phyloP scores from a whole-genome alignment of 2,113 vertebrate genomes.

The Fregetta grallaria region DNA sequence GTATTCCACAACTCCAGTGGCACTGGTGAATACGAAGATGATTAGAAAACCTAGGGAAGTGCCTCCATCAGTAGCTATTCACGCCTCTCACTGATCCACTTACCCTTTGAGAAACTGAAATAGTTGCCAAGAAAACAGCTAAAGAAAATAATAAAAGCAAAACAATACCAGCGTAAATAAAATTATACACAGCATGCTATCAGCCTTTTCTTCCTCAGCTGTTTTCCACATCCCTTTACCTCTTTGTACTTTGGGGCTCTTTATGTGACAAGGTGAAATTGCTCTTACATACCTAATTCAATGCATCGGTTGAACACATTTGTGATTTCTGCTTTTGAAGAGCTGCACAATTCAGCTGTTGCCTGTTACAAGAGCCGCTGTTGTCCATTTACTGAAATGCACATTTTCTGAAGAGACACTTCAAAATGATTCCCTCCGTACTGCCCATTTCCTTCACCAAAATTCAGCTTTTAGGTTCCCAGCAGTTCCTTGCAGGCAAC shows the following conservation, averaged over 20 bases:
- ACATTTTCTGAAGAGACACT: not conserved
- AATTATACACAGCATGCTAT: not conserved
- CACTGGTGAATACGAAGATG: not conserved
- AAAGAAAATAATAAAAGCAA: not conserved
- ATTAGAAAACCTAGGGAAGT: not conserved
- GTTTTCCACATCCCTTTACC: constrained; percentile 12
- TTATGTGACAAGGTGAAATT: not conserved
- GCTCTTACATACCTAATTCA: not conserved
- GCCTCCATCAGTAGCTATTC: not conserved
- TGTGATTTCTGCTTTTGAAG: constrained; percentile 25
- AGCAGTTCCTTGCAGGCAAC: not conserved
- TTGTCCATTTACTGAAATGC: not conserved
- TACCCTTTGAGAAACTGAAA: not conserved
- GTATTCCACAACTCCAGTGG: not conserved
- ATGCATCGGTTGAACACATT: not conserved
- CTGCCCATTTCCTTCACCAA: not conserved
- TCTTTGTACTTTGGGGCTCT: not conserved
- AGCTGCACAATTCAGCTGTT: not conserved
- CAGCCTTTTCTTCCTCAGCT: not conserved
- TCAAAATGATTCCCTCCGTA: not conserved
- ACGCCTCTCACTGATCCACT: not conserved
- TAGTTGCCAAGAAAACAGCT: not conserved
- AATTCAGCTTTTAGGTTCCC: not conserved
- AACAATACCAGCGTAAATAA: not conserved
- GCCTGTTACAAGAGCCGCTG: not conserved